Conservation (phyloP, 2,113 vertebrate species). For the Dolichallabes microphthalmus region DNA sequence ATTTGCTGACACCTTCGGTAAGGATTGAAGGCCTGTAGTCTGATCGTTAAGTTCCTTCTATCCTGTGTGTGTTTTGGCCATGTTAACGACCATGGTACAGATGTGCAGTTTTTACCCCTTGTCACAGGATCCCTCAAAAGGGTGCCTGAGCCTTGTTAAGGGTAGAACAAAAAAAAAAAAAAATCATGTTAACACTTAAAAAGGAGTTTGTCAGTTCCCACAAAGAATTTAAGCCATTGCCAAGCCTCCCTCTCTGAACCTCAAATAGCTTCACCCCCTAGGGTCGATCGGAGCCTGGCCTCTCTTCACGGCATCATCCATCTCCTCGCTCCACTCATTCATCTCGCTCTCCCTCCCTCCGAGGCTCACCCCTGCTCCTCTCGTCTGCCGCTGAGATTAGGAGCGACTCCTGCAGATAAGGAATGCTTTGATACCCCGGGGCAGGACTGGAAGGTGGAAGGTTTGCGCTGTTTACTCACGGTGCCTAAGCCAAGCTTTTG, state of each 20-base stretch:
- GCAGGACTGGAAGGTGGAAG: conserved; percentile 14
- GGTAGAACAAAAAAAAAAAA: no score
- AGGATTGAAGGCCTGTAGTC: not conserved
- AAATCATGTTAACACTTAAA: not conserved
- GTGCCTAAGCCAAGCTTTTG: conserved; percentile 47
- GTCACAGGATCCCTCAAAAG: not conserved
- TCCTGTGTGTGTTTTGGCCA: not conserved
- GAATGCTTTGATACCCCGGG: conserved; percentile 61
- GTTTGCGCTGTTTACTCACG: conserved; percentile 41
- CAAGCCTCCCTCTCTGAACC: conserved; percentile 24
- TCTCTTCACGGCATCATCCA: conserved; percentile 52
- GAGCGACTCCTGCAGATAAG: conserved; percentile 60
- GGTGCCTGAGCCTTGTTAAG: not conserved
- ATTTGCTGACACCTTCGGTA: not conserved
- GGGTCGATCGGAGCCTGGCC: conserved; percentile 47
- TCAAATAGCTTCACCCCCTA: conserved; percentile 43
- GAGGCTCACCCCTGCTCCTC: conserved; percentile 58
- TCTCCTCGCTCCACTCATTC: conserved; percentile 46
- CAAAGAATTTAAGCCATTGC: conserved; percentile 32
- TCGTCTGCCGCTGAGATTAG: conserved; percentile 58
- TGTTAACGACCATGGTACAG: not conserved
- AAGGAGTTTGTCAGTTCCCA: conserved; percentile 11
- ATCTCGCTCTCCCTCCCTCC: conserved; percentile 45
- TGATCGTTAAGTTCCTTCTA: not conserved
- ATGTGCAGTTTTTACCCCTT: not conserved